Conservation (phyloP, 2,797 vertebrate genomes). For the Florisuga fusca region DNA sequence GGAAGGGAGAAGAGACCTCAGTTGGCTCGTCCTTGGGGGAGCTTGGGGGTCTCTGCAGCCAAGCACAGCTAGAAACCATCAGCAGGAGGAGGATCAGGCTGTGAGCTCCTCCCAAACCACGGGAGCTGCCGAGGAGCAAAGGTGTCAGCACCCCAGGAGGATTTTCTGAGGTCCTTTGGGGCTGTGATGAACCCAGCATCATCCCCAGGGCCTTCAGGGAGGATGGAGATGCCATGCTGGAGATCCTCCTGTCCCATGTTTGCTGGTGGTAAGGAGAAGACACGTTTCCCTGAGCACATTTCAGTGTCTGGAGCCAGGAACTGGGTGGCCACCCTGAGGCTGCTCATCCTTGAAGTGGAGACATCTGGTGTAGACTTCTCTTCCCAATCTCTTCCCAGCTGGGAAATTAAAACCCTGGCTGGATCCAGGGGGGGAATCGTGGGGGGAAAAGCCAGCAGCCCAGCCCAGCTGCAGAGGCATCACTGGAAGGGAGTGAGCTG, state of each 20-base stretch:
- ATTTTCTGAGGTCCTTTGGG: background rate
- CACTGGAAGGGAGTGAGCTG: background rate
- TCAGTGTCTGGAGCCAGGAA: background rate
- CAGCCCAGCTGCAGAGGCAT: background rate
- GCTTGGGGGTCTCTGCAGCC: background rate
- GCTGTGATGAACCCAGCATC: fast-evolving
- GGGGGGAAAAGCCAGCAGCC: background rate
- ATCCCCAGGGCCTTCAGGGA: background rate
- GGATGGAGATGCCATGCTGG: fast-evolving
- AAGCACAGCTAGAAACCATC: background rate
- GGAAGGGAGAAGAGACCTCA: background rate
- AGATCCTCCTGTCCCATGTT: background rate
- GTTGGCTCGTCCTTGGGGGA: constrained; percentile 1
- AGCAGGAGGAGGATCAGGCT: background rate
- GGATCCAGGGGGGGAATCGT: background rate
- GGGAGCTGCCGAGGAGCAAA: background rate
- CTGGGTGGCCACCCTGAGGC: background rate
- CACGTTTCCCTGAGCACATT: background rate
- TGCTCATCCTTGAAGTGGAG: background rate
- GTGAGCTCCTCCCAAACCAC: background rate
- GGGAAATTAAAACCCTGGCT: background rate
- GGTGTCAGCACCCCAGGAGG: background rate
- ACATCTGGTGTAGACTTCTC: background rate
- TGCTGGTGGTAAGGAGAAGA: background rate
- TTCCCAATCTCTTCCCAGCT: background rate